These are phyloP conservation scores for Planococcus citri DNA, from an alignment of 1,140 invertebrate species.

Conservation along the genomic window DNA sequence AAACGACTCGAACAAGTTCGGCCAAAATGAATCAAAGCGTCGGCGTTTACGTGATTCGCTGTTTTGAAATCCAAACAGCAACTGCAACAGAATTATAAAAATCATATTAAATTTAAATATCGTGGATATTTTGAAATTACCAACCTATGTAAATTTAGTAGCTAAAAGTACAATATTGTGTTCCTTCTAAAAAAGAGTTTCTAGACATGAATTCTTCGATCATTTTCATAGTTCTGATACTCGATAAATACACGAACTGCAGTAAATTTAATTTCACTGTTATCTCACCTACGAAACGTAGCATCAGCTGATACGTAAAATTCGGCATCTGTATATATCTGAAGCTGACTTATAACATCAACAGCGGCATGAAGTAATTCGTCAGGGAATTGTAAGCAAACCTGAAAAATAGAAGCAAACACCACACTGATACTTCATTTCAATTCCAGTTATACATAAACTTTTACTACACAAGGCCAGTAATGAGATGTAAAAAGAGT, in stretches of 20 bases:
- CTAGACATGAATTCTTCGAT: no score
- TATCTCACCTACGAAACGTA: conserved; percentile 73
- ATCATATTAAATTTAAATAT: no score
- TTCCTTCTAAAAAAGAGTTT: no score
- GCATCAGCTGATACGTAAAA: conserved; percentile 84
- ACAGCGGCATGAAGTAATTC: conserved; percentile 55
- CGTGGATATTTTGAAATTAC: no score
- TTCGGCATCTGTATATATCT: conserved; percentile 42
- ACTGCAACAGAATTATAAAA: conserved; percentile 37
- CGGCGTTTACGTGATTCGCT: conserved; percentile 68
- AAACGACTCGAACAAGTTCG: conserved; percentile 62
- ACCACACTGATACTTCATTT: no score
- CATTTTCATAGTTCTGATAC: no score
- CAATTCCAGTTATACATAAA: no score
- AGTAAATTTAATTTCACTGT: no score
- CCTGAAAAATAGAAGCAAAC: conserved; percentile 37
- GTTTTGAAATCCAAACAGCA: conserved; percentile 90
- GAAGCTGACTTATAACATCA: conserved; percentile 50
- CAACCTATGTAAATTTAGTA: no score
- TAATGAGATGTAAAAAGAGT: not conserved
- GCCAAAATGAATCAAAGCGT: conserved; percentile 84
- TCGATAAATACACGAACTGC: no score
- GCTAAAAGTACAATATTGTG: no score
- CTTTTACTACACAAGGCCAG: not conserved
- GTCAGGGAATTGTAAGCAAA: conserved; percentile 87